Evolutionary conservation across 2,113 vertebrate species (phyloP), one percentile per base, ranked within the genome.

Genomic region (Crotophaga sulcirostris): DNA sequence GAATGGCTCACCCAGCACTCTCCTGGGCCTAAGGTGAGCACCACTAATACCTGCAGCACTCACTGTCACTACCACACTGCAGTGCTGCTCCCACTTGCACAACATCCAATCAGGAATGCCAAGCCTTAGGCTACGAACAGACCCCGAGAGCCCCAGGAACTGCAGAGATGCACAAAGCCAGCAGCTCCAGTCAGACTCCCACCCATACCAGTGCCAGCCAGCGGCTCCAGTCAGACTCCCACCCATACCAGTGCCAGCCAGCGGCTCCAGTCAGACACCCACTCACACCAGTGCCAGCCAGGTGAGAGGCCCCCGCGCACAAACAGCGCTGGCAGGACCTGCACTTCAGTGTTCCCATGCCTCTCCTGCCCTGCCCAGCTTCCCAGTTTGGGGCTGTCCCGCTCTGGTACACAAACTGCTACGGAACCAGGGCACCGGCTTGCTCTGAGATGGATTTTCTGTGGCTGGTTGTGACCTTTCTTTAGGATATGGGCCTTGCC

Each of bases 41-140:
- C 4, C 10, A 11, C 7, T 3, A 8, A 52, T 4, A 44, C 10
- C 60, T 51, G 51, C 25, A 16, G 66, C 10, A 2, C 18, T 51
- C 25, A 1, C 51, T 49, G 1, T 5, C 9, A 25, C 8, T 66
- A 13, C 9, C 31, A 2, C 2, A 21, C 34, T 33, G 66, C 77
- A 63, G 26, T 0, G 45, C 60, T 63, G 76, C 60, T 16, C 4
- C 36, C 40, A 3, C 56, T 7, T 8, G 9, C 36, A 42, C 21
- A 47, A 31, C 78, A 7, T 8, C 6, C 2, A 29, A 38, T 3
- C 20, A 8, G 16, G 6, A 9, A 4, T 1, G 21, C 10, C 38
- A 21, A 6, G 34, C 28, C 23, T 20, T 6, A 21, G 49, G n/a
- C 44, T 52, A 4, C 2, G n/a, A 4, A 0, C 0, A 7, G n/a